Evolutionary conservation across 2,113 vertebrate species (phyloP).

Genomic region (Crotalus tigris): DNA sequence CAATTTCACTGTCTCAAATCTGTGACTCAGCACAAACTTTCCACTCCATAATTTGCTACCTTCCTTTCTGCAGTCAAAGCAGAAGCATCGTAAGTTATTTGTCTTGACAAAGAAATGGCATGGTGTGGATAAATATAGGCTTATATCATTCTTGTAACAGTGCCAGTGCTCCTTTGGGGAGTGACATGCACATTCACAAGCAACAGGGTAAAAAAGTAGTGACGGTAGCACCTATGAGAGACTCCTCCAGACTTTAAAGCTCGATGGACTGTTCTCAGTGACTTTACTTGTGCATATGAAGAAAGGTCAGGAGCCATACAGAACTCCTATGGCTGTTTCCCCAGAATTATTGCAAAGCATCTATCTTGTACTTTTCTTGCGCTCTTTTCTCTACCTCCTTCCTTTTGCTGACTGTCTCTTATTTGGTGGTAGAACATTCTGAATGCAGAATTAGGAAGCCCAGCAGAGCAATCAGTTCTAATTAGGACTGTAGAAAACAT

Average conservation of each 20-base stretch:
- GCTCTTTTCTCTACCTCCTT: background rate
- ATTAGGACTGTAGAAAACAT: conserved; percentile 37
- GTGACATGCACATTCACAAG: background rate
- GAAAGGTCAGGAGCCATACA: rapidly evolving
- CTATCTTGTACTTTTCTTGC: background rate
- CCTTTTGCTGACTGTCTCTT: conserved; percentile 7
- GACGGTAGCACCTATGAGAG: no score
- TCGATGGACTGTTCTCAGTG: background rate
- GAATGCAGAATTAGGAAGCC: conserved; percentile 29
- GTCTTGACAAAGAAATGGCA: background rate
- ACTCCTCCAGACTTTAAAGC: background rate
- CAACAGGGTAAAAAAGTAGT: background rate
- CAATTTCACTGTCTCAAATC: background rate
- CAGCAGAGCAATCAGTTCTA: conserved; percentile 30
- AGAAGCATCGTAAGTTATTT: background rate
- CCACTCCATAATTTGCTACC: background rate
- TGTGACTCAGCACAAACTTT: background rate
- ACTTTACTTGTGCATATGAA: background rate
- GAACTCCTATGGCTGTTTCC: background rate
- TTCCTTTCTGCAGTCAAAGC: background rate
- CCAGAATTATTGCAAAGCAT: background rate
- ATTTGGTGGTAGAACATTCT: conserved; percentile 9
- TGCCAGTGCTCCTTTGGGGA: background rate
- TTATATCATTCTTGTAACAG: background rate
- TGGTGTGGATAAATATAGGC: background rate